Evolutionary conservation across 53 echinoderm and acorn worm species (phyloP).

Genomic region (Arbacia lixula): DNA sequence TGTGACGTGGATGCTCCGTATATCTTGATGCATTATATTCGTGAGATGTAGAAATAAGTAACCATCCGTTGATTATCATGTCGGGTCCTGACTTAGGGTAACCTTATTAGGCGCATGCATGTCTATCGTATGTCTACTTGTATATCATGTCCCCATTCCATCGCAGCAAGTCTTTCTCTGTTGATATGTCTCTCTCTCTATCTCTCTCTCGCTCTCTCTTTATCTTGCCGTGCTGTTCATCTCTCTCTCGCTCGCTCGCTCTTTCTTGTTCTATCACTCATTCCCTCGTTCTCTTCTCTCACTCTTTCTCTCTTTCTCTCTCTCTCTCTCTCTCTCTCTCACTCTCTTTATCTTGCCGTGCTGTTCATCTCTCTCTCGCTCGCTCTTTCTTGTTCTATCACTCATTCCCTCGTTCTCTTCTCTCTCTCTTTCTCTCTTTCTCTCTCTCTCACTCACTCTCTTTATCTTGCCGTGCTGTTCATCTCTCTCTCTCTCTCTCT

Average conservation of each 20-base stretch:
- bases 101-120: no score
- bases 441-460: not conserved
- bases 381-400: not conserved
- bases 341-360: not conserved
- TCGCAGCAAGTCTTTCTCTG: no score
- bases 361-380: not conserved
- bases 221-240: not conserved
- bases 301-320: not conserved
- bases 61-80: no score
- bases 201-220: not conserved
- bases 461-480: not conserved
- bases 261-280: not conserved
- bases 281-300: not conserved
- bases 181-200: not conserved
- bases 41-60: no score
- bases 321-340: not conserved
- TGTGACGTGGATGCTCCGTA: no score
- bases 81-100: no score
- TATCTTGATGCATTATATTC: no score
- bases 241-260: not conserved
- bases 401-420: no score
- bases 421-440: no score
- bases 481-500: not conserved
- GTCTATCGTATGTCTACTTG: no score
- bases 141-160: no score